Evolutionary conservation across 2,797 vertebrate genomes (phyloP).

Genomic region (Premnoplex brunnescens): DNA sequence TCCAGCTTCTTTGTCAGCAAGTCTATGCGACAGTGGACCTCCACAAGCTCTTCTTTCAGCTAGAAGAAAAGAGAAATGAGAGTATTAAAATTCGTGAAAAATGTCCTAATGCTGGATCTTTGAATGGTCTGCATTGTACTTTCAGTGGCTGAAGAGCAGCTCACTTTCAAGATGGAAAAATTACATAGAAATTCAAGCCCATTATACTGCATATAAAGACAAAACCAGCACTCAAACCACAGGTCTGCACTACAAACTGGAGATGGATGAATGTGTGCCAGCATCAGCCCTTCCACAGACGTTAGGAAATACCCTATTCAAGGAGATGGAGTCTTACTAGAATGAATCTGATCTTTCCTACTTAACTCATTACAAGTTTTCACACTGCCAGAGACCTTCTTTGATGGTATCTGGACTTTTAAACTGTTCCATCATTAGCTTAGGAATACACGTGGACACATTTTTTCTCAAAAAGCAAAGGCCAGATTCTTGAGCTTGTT

Average conservation of each 20-base stretch:
- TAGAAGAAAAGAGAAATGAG: neutral
- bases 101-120: neutral
- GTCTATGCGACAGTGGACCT: neutral
- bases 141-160: neutral
- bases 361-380: neutral
- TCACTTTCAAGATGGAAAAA: neutral
- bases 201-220: neutral
- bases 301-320: neutral
- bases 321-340: neutral
- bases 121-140: neutral
- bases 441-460: neutral
- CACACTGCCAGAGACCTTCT: neutral
- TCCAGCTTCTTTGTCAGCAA: conserved; percentile 37
- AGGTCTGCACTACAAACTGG: neutral
- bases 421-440: neutral
- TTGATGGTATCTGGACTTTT: neutral
- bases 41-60: conserved; percentile 72
- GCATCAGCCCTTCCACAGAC: neutral
- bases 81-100: neutral
- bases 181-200: neutral
- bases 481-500: neutral
- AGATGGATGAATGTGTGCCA: neutral
- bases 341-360: neutral
- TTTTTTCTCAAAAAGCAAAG: neutral
- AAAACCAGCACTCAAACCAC: neutral